Base-by-base conservation (phyloP, 2,797 vertebrate species). In the Myoxocephalus aenaeus region DNA sequence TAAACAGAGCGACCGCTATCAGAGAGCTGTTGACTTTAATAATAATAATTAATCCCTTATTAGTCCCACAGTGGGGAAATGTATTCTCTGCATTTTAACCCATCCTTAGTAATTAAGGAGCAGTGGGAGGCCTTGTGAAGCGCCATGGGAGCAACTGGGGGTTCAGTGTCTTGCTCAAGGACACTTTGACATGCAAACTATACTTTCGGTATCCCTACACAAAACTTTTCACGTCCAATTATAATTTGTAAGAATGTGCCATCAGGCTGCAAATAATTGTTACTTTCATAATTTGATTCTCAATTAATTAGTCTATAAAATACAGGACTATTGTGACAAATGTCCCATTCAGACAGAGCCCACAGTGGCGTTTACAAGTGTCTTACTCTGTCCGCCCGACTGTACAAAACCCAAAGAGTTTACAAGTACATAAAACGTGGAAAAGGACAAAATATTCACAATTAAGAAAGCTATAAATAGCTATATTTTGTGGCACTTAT, bases 1-100 rank as follows among this genome's bases (percentile, higher is more conserved):
- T 70, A 96, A 96, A 91, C 65, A 92, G 91, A 84, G 25, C 27
- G 66, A 34, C 46, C 6, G 34, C 56, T 51, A 32, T 77, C 27
- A 77, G 44, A 71, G 17, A 65, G 17, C 15, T 8, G 13, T 7
- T 3, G 4, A 18, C 4, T 32, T 32, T 32, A 32, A 32, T 32
- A 32, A 32, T 32, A 32, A 32, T 32, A 4, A 32, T 32, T 2
- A 32, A 32, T 32, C 32, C 32, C 32, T 4, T 32, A 32, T 32
- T 32, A 2, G 32, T 32, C 2, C 32, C 32, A 27, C 25, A 27
- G 25, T 27, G 25, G 25, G 25, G 25, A 27, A 27, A 27, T 27
- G 25, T 27, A 27, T 27, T 27, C 25, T 27, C 25, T 27, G 32
- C 32, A 32, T 32, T 32, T 32, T 5, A 32, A 32, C 32, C 32